phyloP scores from a whole-genome alignment of 2,797 vertebrate genomes.

The Paratrypauchen microcephalus region DNA sequence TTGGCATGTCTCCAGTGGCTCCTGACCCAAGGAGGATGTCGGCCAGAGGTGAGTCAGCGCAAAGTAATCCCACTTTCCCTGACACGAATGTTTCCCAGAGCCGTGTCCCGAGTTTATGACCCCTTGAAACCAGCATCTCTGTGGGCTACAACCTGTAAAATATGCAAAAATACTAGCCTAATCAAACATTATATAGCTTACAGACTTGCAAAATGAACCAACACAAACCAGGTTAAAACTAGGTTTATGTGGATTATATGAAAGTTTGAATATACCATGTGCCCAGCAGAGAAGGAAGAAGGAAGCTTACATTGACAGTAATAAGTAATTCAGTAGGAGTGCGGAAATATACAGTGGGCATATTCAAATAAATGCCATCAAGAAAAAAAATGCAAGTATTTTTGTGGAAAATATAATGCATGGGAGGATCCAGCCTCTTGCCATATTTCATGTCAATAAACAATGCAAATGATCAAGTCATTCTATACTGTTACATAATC shows the following conservation, averaged over 20 bases:
- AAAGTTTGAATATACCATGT: not conserved
- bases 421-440: not conserved
- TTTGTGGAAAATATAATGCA: not conserved
- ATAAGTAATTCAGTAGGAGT: not conserved
- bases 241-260: not conserved
- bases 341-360: not conserved
- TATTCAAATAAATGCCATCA: not conserved
- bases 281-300: not conserved
- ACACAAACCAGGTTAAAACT: not conserved
- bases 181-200: not conserved
- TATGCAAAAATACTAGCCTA: too few relatives aligned
- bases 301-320: conserved; percentile 2
- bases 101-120: not conserved
- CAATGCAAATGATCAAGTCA: conserved; percentile 45
- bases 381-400: not conserved
- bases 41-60: conserved; percentile 79
- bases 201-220: not conserved
- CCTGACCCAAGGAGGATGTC: conserved; percentile 86
- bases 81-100: conserved; percentile 11
- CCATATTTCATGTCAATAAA: conserved; percentile 25
- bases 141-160: not conserved
- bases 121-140: not conserved
- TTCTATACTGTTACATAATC: not conserved
- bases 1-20: conserved; percentile 93
- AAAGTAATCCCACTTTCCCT: conserved; percentile 17